Conservation (phyloP, 2,113 vertebrate genomes). For the Tenebrosternarchus preto region DNA sequence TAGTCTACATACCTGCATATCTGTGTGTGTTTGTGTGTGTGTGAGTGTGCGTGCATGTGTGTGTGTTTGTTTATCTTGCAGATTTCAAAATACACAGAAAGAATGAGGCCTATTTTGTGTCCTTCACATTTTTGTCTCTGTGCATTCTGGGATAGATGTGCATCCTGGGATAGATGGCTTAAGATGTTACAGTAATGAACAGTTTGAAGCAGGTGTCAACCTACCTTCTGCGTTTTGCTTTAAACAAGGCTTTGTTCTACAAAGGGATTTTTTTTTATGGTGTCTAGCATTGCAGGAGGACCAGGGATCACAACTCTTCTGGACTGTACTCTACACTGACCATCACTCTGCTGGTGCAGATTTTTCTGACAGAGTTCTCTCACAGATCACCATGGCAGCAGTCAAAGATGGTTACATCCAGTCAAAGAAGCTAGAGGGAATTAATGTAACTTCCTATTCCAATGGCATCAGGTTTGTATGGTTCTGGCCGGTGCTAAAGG, state of each 20-base stretch:
- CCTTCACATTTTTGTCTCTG: not conserved
- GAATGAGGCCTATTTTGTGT: not conserved
- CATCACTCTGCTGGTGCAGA: conserved; percentile 24
- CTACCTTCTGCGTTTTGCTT: not conserved
- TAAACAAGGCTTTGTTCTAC: no score
- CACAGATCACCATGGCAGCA: conserved; percentile 13
- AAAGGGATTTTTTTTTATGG: not conserved
- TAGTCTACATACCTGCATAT: not conserved
- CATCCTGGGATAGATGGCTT: not conserved
- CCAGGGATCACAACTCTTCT: conserved; percentile 17
- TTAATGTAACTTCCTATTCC: not conserved
- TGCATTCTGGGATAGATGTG: not conserved
- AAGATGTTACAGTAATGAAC: not conserved
- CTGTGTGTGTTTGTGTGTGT: not conserved
- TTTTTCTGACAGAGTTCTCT: conserved; percentile 22
- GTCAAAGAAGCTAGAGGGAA: not conserved
- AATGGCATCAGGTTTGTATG: not conserved
- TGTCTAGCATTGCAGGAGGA: conserved; percentile 12
- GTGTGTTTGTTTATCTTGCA: not conserved
- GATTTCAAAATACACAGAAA: no score
- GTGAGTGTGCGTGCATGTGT: conserved; percentile 1
- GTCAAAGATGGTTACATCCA: conserved; percentile 11
- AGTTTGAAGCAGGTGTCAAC: not conserved
- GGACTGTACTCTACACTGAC: not conserved
- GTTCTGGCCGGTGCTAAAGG: not conserved